A percentile compares a stretch with the other conserved stretches of the same genome.
Conservation (phyloP, 2,797 vertebrate genomes). For the Paedocypris micromegethes region DNA sequence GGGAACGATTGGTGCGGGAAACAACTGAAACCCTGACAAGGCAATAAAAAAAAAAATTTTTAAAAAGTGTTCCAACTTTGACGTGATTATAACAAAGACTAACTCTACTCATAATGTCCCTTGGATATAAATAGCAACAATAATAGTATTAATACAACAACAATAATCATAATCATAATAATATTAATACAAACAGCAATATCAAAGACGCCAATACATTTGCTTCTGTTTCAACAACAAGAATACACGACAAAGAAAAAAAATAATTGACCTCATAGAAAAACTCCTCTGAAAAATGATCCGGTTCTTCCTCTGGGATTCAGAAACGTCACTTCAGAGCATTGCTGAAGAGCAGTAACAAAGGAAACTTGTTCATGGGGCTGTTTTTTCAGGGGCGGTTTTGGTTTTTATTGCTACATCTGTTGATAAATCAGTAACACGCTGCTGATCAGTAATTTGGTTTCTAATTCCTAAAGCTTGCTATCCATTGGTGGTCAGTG, state of each 20-base stretch:
- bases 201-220: slow-evolving; percentile 55
- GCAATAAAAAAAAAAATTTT: slow-evolving; percentile 40
- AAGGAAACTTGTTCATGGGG: slow-evolving; percentile 32
- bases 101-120: slow-evolving; percentile 74
- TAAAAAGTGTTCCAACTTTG: slow-evolving; percentile 49
- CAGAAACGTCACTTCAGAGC: slow-evolving; percentile 32
- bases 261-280: slow-evolving; percentile 46
- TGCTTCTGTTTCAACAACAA: slow-evolving; percentile 59
- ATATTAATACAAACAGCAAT: slow-evolving; percentile 45
- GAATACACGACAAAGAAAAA: slow-evolving; percentile 36
- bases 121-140: slow-evolving; percentile 79
- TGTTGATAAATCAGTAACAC: slow-evolving; percentile 2
- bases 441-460: slow-evolving; percentile 41
- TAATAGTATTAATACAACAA: slow-evolving; percentile 57
- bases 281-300: slow-evolving; percentile 28
- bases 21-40: slow-evolving; percentile 69
- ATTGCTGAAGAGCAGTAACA: slow-evolving; percentile 8
- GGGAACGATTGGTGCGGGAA: slow-evolving; percentile 29
- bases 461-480: slow-evolving; percentile 18
- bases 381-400: slow-evolving; percentile 4
- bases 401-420: slow-evolving; percentile 46
- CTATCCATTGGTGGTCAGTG: slow-evolving; percentile 14
- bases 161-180: slow-evolving; percentile 42
- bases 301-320: slow-evolving; percentile 37
- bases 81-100: slow-evolving; percentile 67